phyloP scores from a whole-genome alignment of 2,113 vertebrate genomes.

The Columba janthina region DNA sequence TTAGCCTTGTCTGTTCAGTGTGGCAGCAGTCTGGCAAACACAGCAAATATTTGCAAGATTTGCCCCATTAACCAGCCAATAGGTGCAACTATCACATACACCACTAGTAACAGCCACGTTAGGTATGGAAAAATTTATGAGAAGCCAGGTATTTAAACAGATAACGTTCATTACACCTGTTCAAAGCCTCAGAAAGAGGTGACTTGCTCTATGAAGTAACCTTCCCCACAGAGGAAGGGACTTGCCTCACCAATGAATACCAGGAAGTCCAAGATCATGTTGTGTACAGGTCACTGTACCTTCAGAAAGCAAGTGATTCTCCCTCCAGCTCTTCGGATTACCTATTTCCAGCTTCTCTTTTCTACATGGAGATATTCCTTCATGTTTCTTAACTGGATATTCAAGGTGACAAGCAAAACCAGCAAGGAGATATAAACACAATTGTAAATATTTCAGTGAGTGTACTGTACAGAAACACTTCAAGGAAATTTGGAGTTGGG shows the following conservation, averaged over 20 bases:
- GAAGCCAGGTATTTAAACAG: not conserved
- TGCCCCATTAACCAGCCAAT: not conserved
- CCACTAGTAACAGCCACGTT: not conserved
- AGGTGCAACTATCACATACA: not conserved
- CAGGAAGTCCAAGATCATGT: not conserved
- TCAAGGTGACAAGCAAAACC: not conserved
- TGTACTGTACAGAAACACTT: not conserved
- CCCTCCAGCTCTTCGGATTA: not conserved
- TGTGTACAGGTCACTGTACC: not conserved
- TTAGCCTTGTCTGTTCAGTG: not conserved
- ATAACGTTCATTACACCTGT: not conserved
- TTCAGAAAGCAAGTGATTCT: not conserved
- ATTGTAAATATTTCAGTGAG: not conserved
- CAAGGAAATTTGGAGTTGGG: fast-evolving
- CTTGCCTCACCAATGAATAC: not conserved
- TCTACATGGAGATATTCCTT: not conserved
- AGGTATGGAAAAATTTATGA: not conserved
- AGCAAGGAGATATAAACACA: not conserved
- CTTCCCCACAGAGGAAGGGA: not conserved
- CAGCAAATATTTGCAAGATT: not conserved
- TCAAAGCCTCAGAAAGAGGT: not conserved
- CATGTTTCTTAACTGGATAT: not conserved
- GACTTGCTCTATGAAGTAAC: not conserved
- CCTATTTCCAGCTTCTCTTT: not conserved
- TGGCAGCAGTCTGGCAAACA: not conserved